These are phyloP conservation scores for Orthosia incerta DNA, from an alignment of 2,888 invertebrate species.

Conservation along the genomic window DNA sequence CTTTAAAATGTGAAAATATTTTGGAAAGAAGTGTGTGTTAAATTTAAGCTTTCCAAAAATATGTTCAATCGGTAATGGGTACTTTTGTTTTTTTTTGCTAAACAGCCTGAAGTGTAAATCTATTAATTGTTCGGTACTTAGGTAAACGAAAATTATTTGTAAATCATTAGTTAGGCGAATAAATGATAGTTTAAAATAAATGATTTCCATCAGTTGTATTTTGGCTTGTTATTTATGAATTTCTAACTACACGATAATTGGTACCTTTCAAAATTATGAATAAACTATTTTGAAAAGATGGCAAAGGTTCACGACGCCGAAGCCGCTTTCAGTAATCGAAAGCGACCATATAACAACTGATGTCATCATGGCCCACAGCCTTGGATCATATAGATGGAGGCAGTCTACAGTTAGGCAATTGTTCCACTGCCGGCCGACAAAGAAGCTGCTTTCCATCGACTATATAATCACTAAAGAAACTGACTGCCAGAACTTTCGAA, in stretches of 20 bases:
- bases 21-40: not conserved
- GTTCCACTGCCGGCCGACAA: no score
- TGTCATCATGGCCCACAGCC: no score
- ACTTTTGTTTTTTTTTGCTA: conserved; percentile 6
- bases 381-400: no score
- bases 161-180: conserved; percentile 17
- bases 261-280: no score
- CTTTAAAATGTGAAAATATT: not conserved
- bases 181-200: conserved; percentile 49
- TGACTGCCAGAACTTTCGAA: no score
- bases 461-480: no score
- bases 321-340: no score
- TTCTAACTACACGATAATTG: not conserved
- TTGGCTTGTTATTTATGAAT: not conserved
- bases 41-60: not conserved
- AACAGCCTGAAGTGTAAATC: not conserved
- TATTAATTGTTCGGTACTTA: conserved; percentile 43
- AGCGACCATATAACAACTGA: no score
- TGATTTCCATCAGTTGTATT: conserved; percentile 35
- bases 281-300: no score
- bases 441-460: no score
- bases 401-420: no score
- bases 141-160: conserved; percentile 41
- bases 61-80: not conserved
- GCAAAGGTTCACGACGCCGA: no score